phyloP scores from a whole-genome alignment of 2,888 invertebrate species.

The Drosophila demipolita region DNA sequence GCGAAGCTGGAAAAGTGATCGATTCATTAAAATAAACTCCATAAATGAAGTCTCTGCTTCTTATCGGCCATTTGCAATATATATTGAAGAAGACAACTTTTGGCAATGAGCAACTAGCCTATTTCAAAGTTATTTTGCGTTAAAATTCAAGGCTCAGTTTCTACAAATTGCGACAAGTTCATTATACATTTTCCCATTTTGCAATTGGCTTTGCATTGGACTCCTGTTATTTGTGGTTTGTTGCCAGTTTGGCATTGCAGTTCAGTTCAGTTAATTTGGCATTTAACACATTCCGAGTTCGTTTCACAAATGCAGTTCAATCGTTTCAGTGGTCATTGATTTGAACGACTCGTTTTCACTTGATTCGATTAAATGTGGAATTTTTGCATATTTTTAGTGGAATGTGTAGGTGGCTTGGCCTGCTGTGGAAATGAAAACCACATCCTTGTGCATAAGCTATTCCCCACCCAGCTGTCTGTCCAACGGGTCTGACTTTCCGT shows the following conservation, averaged over 20 bases:
- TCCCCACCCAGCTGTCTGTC: neutral
- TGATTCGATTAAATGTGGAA: constrained; percentile 36
- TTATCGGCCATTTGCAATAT: neutral
- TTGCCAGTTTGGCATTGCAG: neutral
- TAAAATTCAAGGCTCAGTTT: too few species aligned
- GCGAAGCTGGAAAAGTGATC: neutral
- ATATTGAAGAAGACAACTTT: too few species aligned
- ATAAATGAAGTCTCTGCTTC: neutral
- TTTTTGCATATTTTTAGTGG: constrained; percentile 10
- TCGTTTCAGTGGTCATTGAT: neutral
- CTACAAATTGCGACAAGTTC: too few species aligned
- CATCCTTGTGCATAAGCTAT: neutral
- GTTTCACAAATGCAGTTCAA: constrained; percentile 2
- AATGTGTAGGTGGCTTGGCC: neutral
- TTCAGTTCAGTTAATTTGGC: constrained; percentile 28
- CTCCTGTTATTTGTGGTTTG: constrained; percentile 29
- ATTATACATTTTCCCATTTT: too few species aligned
- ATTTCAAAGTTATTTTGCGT: too few species aligned
- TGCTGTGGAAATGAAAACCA: neutral
- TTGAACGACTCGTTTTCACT: constrained; percentile 23
- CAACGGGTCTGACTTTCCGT: neutral
- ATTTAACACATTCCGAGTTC: constrained; percentile 11
- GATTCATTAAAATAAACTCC: neutral
- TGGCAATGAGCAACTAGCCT: too few species aligned
- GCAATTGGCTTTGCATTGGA: neutral